phyloP scores from a whole-genome alignment of 1,140 invertebrate species.

The Tetranychus cinnabarinus region DNA sequence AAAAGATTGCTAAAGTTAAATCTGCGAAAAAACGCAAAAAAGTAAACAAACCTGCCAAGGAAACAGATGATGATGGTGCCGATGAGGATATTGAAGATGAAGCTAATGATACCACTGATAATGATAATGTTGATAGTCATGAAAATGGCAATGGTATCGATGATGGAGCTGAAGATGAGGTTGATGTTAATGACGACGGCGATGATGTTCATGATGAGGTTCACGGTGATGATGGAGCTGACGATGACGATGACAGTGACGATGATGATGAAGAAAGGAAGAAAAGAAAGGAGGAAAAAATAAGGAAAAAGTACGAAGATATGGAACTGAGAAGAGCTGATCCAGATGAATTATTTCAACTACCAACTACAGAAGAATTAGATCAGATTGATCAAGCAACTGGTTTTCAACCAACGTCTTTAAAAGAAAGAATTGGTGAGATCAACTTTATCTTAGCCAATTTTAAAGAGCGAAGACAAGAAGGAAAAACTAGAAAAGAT shows the following conservation, averaged over 20 bases:
- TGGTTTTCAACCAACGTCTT: not conserved
- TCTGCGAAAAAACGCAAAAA: not conserved
- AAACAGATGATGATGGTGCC: slow-evolving; percentile 4
- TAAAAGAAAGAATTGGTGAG: slow-evolving; percentile 76
- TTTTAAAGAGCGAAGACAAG: slow-evolving; percentile 54
- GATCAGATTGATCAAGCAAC: slow-evolving; percentile 20
- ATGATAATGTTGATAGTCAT: slow-evolving; percentile 13
- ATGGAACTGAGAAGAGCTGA: slow-evolving; percentile 1
- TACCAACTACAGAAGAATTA: slow-evolving; percentile 17
- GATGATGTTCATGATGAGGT: no score
- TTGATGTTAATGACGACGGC: not conserved
- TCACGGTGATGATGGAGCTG: no score
- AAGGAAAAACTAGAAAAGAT: slow-evolving; percentile 27
- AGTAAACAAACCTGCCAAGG: slow-evolving; percentile 3
- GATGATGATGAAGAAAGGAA: no score
- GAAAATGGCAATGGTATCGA: not conserved
- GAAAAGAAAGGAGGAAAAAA: no score
- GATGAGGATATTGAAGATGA: slow-evolving; percentile 9
- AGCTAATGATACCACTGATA: slow-evolving; percentile 24
- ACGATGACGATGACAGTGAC: no score
- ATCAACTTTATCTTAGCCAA: slow-evolving; percentile 62
- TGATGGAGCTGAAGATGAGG: slow-evolving; percentile 16
- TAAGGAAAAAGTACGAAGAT: no score
- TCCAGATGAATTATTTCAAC: not conserved
- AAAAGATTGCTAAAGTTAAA: not conserved